Base-by-base conservation (phyloP, 2,113 vertebrate genomes). In the Apteryx mantelli region DNA sequence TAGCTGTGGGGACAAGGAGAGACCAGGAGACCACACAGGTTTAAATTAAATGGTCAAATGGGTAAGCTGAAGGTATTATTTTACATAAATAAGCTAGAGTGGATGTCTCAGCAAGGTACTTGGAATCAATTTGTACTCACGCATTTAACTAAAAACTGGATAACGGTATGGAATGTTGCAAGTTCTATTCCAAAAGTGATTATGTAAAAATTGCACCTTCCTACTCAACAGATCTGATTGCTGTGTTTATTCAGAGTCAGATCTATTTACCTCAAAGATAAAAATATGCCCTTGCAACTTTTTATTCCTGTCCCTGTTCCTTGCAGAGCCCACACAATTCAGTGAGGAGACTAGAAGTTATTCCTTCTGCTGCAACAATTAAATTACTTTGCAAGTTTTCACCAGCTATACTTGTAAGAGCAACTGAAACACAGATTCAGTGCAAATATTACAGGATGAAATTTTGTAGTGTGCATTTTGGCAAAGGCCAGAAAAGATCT, bases 151-250 rank as follows among this genome's bases (percentile, higher is more conserved):
- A 24, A 92, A 90, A 94, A 52, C 30, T 73, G 53, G 52, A 30
- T 80, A 82, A 92, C 30, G 36, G 48, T 64, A 83, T 21, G 68
- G 83, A 94, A 74, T 89, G 76, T 32, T 93, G 64, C 60, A 94
- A 83, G 55, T 70, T 94, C 68, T 94, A 66, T 74, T 95, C 77
- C 69, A 88, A 78, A 97, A 96, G 40, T 70, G 64, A 91, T 92
- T 96, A 84, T 78, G 85, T 95, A 96, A 96, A 96, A 92, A 74
- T 89, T 81, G 40, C 96, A 95, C 89, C 93, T 95, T 97, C 96
- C 96, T 78, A 97, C 93, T 77, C 91, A 97, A 89, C 96, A 97
- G 91, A 95, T 94, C 82, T 91, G 83, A 61, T 91, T 80, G 73
- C 84, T 78, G 48, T 94, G 53, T 94, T 91, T 94, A 86, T 91